These are phyloP conservation scores for Drosophila mimetica DNA, from an alignment of 2,888 invertebrate species.

Conservation along the genomic window DNA sequence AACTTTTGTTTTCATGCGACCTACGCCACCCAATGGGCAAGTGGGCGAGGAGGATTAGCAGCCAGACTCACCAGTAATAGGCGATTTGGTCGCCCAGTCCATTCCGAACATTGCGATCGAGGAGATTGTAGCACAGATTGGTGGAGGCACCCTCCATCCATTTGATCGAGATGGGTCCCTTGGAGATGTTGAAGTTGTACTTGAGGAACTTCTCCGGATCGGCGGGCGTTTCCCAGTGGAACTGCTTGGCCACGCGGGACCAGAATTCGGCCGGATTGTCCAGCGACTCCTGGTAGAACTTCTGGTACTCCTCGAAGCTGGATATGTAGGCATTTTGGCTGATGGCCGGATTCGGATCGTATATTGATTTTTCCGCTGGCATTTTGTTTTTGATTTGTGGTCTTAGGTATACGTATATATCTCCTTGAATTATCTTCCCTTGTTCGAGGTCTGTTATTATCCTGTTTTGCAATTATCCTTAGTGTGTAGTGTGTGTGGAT, in stretches of 20 bases:
- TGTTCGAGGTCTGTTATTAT: slow-evolving; percentile 19
- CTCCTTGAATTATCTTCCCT: slow-evolving; percentile 1
- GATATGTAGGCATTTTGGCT: slow-evolving; percentile 88
- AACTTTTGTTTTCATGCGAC: slow-evolving; percentile 67
- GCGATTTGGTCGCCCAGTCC: slow-evolving; percentile 96
- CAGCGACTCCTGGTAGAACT: slow-evolving; percentile 93
- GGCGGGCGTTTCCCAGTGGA: slow-evolving; percentile 94
- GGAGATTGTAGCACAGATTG: slow-evolving; percentile 97
- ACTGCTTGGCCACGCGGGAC: slow-evolving; percentile 95
- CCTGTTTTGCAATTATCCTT: slow-evolving; percentile 57
- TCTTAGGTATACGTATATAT: background rate
- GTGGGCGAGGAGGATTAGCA: slow-evolving; percentile 9
- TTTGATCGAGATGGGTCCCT: slow-evolving; percentile 95
- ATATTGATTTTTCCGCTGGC: slow-evolving; percentile 87
- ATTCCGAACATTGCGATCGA: slow-evolving; percentile 95
- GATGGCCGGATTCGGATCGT: slow-evolving; percentile 86
- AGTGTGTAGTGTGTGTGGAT: slow-evolving; percentile 13
- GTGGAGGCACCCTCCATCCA: slow-evolving; percentile 98
- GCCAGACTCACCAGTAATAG: slow-evolving; percentile 94
- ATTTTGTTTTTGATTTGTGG: slow-evolving; percentile 78
- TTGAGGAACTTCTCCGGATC: slow-evolving; percentile 91
- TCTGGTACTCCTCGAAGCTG: slow-evolving; percentile 90
- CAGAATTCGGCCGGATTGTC: slow-evolving; percentile 96
- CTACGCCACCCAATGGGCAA: slow-evolving; percentile 34
- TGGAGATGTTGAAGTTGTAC: slow-evolving; percentile 95